Evolutionary conservation across 37 sponge, comb jelly and placozoan genomes (phyloP).

Genomic region (Diacarnus erythraeanus): DNA sequence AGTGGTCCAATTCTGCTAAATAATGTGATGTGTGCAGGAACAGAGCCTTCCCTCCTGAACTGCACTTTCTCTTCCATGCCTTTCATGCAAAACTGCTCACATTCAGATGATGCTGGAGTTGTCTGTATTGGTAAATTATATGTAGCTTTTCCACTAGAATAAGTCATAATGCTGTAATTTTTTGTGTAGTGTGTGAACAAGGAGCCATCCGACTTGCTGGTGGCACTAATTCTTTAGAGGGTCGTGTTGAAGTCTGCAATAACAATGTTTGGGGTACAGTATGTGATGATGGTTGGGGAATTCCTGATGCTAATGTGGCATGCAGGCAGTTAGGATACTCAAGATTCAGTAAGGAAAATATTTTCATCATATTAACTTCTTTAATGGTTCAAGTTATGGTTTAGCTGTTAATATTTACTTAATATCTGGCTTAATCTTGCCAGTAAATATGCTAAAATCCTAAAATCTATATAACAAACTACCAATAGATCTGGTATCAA

Average conservation of each 20-base stretch:
- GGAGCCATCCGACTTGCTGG: neutral
- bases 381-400: too few species aligned
- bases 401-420: too few species aligned
- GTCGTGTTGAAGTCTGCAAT: neutral
- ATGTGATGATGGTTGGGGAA: neutral
- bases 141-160: neutral
- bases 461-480: too few species aligned
- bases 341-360: neutral
- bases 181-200: neutral
- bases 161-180: neutral
- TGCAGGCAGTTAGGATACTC: neutral
- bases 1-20: neutral
- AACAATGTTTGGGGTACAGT: neutral
- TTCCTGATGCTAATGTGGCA: neutral
- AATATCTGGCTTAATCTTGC: too few species aligned
- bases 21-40: neutral
- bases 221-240: neutral
- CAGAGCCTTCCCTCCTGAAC: neutral
- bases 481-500: too few species aligned
- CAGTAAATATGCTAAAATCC: too few species aligned
- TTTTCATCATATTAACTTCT: too few species aligned
- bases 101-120: neutral
- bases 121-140: neutral
- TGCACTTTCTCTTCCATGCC: neutral
- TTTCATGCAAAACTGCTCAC: neutral